Conservation (phyloP, 92 coral and sea anemone genomes). For the Diadumene lineata region DNA sequence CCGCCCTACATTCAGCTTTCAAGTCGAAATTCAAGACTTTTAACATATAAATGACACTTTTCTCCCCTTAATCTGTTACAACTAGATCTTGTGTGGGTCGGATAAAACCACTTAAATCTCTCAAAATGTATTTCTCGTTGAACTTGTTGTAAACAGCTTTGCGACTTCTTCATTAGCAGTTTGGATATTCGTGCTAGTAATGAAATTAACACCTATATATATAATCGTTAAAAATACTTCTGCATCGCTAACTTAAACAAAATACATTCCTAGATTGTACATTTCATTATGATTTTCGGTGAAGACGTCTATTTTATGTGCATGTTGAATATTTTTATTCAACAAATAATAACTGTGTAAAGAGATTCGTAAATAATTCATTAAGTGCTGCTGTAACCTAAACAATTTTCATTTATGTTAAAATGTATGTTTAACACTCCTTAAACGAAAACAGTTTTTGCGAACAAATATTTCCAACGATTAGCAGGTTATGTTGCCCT, state of each 20-base stretch:
- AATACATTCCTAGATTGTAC: no score
- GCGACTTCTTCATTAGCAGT: neutral
- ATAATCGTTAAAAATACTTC: neutral
- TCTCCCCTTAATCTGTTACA: neutral
- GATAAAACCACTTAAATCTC: neutral
- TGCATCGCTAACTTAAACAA: no score
- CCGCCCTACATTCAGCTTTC: neutral
- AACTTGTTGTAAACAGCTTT: conserved; percentile 5
- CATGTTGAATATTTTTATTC: no score
- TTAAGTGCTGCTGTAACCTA: no score
- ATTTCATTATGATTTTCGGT: no score
- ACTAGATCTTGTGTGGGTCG: neutral
- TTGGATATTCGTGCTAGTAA: neutral
- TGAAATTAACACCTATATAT: neutral
- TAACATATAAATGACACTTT: neutral
- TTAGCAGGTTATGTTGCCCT: neutral
- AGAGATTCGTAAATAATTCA: no score
- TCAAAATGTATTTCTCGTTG: neutral
- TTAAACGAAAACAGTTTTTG: neutral
- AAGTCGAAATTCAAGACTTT: neutral
- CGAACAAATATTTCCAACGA: neutral
- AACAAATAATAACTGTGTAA: no score
- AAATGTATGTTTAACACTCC: no score
- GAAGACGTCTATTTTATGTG: no score
- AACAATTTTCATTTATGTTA: no score